Evolutionary conservation across 2,113 vertebrate species (phyloP).

Genomic region (Lepus timidus): DNA sequence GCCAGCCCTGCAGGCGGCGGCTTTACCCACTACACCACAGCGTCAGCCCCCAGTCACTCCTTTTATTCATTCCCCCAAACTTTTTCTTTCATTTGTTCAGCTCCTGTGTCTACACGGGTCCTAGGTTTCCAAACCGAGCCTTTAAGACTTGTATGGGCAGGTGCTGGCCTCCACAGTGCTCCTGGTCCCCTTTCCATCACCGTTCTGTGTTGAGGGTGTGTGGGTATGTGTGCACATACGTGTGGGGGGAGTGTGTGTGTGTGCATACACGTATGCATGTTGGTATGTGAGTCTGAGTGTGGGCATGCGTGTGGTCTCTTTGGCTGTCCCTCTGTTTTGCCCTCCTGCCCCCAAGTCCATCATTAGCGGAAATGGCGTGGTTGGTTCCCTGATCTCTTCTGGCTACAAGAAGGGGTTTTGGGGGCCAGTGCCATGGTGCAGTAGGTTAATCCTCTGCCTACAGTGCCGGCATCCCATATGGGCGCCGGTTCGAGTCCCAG

Average conservation of each 20-base stretch:
- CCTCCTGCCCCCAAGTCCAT: background rate
- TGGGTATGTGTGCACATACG: background rate
- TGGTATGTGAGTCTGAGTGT: no score
- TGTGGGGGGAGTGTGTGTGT: background rate
- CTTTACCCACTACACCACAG: no score
- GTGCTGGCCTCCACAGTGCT: background rate
- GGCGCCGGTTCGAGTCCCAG: no score
- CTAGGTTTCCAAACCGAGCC: no score
- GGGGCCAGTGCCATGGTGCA: no score
- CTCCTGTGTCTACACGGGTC: background rate
- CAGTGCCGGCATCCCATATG: no score
- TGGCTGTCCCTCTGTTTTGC: no score
- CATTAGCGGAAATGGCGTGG: background rate
- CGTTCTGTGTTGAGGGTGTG: background rate
- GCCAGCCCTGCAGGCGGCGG: no score
- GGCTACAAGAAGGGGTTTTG: background rate
- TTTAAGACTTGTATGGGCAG: background rate
- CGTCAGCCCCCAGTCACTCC: no score
- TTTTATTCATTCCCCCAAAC: background rate
- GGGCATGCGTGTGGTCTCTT: background rate
- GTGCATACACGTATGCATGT: rapidly evolving
- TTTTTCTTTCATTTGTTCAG: slow-evolving; percentile 31
- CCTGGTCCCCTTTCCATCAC: no score
- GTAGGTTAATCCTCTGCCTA: no score
- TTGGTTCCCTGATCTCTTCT: background rate